Evolutionary conservation across 1,140 invertebrate genomes (phyloP).

Genomic region (Trachelipus rathkii): DNA sequence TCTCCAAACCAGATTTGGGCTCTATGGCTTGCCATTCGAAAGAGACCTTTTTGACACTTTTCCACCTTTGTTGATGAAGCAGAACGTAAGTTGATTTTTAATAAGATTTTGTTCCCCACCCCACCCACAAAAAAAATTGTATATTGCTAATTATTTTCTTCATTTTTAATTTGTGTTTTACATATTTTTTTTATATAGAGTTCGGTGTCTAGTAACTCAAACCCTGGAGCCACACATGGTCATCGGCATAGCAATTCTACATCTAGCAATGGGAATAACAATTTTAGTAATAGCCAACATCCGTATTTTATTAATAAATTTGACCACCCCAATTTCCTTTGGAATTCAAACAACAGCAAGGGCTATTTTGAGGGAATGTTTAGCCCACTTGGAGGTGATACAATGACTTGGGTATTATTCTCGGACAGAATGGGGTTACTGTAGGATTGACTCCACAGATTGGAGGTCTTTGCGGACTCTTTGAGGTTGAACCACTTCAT

Average conservation of each 20-base stretch:
- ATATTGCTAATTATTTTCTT: background rate
- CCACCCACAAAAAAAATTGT: no score
- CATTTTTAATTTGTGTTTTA: no score
- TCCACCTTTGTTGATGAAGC: constrained; percentile 56
- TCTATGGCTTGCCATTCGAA: constrained; percentile 82
- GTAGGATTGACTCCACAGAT: constrained; percentile 34
- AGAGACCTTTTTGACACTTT: constrained; percentile 81
- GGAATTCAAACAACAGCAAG: background rate
- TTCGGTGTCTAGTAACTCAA: no score
- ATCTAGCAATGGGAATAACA: background rate
- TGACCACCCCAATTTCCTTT: background rate
- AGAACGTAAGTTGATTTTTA: constrained; percentile 25
- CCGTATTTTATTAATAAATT: background rate
- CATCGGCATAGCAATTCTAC: background rate
- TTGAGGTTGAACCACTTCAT: constrained; percentile 77
- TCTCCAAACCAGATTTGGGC: constrained; percentile 75
- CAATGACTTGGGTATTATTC: constrained; percentile 35
- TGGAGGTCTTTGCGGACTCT: constrained; percentile 59
- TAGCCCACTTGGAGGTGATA: constrained; percentile 23
- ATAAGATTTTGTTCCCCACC: no score
- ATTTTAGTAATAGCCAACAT: background rate
- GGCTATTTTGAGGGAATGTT: no score
- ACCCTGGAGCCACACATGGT: background rate
- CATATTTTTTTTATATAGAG: no score
- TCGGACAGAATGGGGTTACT: constrained; percentile 23